Evolutionary conservation across 2,113 vertebrate genomes (phyloP).

Genomic region (Rhea pennata): DNA sequence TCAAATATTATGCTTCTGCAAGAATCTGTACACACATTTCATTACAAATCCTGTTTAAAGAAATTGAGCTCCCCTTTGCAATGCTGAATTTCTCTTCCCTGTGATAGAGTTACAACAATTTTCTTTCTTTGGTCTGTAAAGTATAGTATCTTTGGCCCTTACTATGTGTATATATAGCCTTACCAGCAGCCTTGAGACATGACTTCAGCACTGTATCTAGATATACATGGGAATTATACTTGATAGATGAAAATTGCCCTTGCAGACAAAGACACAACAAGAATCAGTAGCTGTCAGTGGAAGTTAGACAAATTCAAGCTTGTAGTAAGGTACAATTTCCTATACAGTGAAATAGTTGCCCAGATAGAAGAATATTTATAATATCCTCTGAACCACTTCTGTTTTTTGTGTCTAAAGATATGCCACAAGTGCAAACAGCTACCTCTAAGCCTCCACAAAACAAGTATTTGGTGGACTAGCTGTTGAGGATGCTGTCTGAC

Average conservation of each 20-base stretch:
- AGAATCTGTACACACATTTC: background rate
- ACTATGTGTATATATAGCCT: background rate
- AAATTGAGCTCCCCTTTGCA: background rate
- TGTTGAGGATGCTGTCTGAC: background rate
- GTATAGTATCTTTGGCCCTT: background rate
- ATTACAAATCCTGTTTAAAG: background rate
- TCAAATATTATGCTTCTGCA: background rate
- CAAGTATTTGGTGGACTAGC: background rate
- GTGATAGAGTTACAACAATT: background rate
- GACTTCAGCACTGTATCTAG: background rate
- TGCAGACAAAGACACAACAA: background rate
- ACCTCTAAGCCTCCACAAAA: background rate
- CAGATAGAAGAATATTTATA: background rate
- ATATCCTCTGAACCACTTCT: background rate
- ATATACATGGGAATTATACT: fast-evolving
- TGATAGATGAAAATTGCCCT: background rate
- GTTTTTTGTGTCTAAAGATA: background rate
- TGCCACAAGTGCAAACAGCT: background rate
- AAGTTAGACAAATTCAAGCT: background rate
- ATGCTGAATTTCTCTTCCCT: background rate
- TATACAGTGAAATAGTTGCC: background rate
- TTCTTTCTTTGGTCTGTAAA: background rate
- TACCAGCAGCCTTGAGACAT: background rate
- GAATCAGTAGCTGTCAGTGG: background rate
- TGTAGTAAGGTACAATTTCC: background rate